Conservation (phyloP, 2,797 vertebrate genomes). For the Dryobates pubescens region DNA sequence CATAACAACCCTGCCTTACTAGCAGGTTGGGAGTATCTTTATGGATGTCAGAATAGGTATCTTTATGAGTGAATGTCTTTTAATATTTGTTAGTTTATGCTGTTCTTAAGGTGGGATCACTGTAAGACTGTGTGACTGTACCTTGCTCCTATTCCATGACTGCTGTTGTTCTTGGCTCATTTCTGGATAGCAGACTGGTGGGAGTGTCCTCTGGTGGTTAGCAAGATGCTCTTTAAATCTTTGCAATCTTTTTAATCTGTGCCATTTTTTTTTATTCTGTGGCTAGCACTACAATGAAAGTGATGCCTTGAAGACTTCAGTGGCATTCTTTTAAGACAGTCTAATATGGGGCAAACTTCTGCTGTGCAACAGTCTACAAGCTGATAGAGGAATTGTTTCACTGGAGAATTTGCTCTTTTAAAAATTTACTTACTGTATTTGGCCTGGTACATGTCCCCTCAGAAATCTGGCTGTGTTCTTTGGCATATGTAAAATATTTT, state of each 20-base stretch:
- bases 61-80: background rate
- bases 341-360: background rate
- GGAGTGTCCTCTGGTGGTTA: background rate
- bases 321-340: background rate
- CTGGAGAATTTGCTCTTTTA: conserved; percentile 16
- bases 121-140: background rate
- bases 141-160: background rate
- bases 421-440: background rate
- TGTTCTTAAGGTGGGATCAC: background rate
- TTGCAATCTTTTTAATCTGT: background rate
- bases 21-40: background rate
- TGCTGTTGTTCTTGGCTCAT: fast-evolving
- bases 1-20: background rate
- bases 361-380: background rate
- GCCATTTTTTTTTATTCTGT: background rate
- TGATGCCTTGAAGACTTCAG: background rate
- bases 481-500: background rate
- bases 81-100: background rate
- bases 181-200: background rate
- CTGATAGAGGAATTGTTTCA: background rate
- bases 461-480: background rate
- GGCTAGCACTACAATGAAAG: background rate
- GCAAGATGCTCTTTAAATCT: background rate
- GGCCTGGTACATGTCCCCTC: background rate
- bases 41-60: background rate